These are phyloP conservation scores for Ranitomeya variabilis DNA, from an alignment of 2,113 vertebrate species.

Conservation along the genomic window DNA sequence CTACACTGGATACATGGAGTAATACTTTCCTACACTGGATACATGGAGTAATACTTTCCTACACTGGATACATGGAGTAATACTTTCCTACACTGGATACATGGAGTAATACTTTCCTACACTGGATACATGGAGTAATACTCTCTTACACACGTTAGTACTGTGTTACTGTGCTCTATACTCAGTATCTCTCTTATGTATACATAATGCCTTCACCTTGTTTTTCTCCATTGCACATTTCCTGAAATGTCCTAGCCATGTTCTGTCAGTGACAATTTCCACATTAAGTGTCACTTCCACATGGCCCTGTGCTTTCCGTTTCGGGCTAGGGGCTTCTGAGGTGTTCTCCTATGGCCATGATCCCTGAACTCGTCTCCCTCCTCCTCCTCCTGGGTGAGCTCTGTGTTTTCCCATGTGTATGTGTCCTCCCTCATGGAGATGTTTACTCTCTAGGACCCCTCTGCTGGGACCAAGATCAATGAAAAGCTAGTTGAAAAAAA, in stretches of 20 bases:
- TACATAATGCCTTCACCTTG: neutral
- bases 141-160: too few species aligned
- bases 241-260: neutral
- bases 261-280: neutral
- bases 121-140: too few species aligned
- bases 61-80: too few species aligned
- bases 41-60: too few species aligned
- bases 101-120: too few species aligned
- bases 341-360: constrained; percentile 12
- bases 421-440: constrained; percentile 68
- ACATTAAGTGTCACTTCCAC: neutral
- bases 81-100: too few species aligned
- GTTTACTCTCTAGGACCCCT: constrained; percentile 67
- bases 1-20: too few species aligned
- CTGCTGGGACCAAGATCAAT: constrained; percentile 70
- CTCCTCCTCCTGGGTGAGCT: constrained; percentile 16
- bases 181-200: neutral
- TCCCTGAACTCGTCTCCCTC: constrained; percentile 60
- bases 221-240: neutral
- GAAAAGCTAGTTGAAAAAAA: constrained; percentile 69
- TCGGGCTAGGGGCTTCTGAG: constrained; percentile 11
- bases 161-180: too few species aligned
- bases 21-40: too few species aligned
- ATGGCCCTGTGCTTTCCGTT: neutral
- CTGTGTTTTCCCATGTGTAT: constrained; percentile 58